Evolutionary conservation across 1,140 invertebrate species (phyloP).

Genomic region (Anastatus disparis): DNA sequence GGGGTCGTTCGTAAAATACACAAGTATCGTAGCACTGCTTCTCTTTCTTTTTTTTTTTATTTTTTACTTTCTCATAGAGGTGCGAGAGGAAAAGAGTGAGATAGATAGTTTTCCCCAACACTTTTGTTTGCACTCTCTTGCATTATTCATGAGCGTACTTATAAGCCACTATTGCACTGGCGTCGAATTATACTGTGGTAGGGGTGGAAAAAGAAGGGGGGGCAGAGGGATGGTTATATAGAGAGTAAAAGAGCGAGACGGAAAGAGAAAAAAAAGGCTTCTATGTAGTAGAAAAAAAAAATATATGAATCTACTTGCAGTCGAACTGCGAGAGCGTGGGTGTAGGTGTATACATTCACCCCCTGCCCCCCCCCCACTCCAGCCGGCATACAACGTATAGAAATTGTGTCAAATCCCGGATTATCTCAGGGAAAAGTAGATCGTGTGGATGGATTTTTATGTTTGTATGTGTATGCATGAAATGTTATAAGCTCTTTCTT

Average conservation of each 20-base stretch:
- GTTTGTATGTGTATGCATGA: too few relatives aligned
- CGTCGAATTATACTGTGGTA: conserved; percentile 40
- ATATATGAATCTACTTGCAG: too few relatives aligned
- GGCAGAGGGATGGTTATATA: neutral
- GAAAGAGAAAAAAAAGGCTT: neutral
- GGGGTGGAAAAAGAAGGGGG: neutral
- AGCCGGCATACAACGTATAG: too few relatives aligned
- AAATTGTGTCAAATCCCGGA: conserved; percentile 15
- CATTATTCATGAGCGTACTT: conserved; percentile 64
- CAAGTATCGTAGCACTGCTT: conserved; percentile 55
- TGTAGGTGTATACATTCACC: neutral
- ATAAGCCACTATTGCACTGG: conserved; percentile 57
- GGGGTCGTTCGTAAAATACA: conserved; percentile 57
- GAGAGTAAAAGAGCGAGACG: neutral
- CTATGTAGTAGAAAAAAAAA: neutral
- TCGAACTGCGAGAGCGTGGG: too few relatives aligned
- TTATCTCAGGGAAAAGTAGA: conserved; percentile 24
- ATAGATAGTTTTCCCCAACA: too few relatives aligned
- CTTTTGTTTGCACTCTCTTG: conserved; percentile 58
- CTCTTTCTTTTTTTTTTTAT: too few relatives aligned
- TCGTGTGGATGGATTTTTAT: neutral
- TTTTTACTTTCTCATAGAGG: too few relatives aligned
- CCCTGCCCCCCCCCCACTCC: too few relatives aligned
- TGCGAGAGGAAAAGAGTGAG: too few relatives aligned
- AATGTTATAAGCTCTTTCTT: too few relatives aligned